phyloP scores from a whole-genome alignment of 2,797 vertebrate species.

The Antrozous pallidus region DNA sequence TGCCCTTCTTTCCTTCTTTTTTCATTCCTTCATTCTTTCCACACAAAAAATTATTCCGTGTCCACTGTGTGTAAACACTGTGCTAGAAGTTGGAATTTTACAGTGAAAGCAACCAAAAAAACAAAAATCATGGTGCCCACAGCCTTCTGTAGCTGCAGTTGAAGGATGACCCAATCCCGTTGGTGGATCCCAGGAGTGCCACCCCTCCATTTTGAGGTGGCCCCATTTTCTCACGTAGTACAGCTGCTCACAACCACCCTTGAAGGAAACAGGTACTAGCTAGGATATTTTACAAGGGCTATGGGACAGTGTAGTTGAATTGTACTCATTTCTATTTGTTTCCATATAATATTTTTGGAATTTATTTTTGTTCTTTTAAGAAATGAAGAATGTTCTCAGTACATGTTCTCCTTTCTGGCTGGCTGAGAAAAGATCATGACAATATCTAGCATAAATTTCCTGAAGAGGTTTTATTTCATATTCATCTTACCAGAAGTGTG shows the following conservation, averaged over 20 bases:
- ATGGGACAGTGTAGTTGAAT: background rate
- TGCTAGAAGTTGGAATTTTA: background rate
- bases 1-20: too few species aligned
- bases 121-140: accelerated
- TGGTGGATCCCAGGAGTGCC: accelerated
- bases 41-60: background rate
- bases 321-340: background rate
- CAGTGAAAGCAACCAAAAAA: background rate
- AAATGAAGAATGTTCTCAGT: background rate
- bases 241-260: background rate
- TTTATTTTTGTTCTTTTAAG: background rate
- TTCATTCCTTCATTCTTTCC: background rate
- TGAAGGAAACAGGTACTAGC: background rate
- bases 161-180: accelerated
- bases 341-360: background rate
- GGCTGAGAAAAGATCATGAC: background rate
- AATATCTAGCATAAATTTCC: background rate
- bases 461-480: background rate
- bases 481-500: background rate
- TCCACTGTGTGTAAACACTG: background rate
- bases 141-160: accelerated
- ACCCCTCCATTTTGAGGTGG: accelerated
- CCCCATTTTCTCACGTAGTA: accelerated
- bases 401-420: background rate
- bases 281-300: background rate